phyloP scores from a whole-genome alignment of 2,888 invertebrate species.

The Lasioglossum vierecki region DNA sequence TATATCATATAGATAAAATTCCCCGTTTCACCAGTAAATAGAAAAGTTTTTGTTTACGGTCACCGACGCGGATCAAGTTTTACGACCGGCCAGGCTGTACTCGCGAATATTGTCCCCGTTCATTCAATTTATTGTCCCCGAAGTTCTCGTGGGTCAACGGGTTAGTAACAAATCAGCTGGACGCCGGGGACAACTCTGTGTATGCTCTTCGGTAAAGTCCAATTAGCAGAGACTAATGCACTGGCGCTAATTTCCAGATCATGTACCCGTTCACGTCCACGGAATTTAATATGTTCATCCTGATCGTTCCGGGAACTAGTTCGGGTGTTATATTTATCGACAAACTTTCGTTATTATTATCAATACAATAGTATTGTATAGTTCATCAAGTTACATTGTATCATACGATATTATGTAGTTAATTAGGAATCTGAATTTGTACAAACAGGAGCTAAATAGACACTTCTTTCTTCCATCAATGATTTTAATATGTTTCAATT shows the following conservation, averaged over 20 bases:
- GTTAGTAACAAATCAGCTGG: conserved; percentile 22
- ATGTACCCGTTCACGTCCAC: not conserved
- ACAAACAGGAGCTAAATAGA: too few relatives aligned
- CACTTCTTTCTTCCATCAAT: too few relatives aligned
- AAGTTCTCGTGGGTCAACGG: conserved; percentile 33
- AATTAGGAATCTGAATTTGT: not conserved
- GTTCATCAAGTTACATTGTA: not conserved
- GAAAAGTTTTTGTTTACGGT: conserved; percentile 60
- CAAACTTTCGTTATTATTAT: not conserved
- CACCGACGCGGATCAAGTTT: conserved; percentile 25
- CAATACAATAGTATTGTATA: not conserved
- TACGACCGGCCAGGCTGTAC: conserved; percentile 16
- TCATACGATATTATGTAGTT: not conserved
- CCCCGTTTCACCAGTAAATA: conserved; percentile 51
- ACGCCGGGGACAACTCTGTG: not conserved
- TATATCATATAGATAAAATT: conserved; percentile 35
- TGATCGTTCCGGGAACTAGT: not conserved
- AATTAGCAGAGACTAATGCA: conserved; percentile 16
- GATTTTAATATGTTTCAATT: too few relatives aligned
- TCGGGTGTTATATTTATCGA: not conserved
- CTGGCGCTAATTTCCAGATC: conserved; percentile 8
- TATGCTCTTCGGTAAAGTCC: conserved; percentile 9
- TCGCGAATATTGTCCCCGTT: conserved; percentile 30
- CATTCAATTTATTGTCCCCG: conserved; percentile 37
- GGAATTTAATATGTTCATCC: conserved; percentile 3